Evolutionary conservation across 2,797 vertebrate species (phyloP).

Genomic region (Vultur gryphus): DNA sequence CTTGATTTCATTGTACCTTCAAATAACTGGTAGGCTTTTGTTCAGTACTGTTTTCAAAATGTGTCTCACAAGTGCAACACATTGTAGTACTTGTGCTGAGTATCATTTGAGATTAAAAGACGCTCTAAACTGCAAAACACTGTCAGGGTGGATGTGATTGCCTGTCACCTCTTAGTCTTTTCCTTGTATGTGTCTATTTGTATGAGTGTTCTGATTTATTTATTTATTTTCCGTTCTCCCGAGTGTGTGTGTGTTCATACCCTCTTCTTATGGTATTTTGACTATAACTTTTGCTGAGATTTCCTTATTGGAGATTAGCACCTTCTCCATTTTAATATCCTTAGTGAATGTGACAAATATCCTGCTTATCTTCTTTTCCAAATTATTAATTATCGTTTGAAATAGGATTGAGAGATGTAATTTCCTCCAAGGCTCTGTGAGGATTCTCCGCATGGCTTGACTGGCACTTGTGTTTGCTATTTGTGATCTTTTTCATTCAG

Average conservation of each 20-base stretch:
- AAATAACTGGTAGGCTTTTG: background rate
- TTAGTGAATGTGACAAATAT: background rate
- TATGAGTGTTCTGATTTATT: background rate
- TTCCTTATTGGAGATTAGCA: background rate
- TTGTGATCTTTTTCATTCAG: background rate
- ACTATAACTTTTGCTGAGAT: background rate
- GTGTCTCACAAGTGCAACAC: background rate
- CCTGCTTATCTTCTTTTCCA: background rate
- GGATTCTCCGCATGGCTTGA: background rate
- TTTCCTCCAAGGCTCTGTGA: conserved; percentile 4
- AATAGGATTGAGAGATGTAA: background rate
- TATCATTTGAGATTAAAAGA: background rate
- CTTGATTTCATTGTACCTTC: background rate
- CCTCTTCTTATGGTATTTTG: background rate
- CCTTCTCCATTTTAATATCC: background rate
- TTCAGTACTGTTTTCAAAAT: background rate
- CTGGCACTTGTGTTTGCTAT: background rate
- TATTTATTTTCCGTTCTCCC: background rate
- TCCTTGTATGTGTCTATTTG: background rate
- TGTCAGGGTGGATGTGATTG: background rate
- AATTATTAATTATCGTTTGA: background rate
- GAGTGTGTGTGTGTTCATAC: background rate
- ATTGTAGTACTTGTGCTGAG: background rate
- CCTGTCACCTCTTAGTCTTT: background rate
- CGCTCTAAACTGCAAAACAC: background rate